Evolutionary conservation across 2,113 vertebrate species (phyloP), one percentile per base, ranked within the genome.

Genomic region (Gasterosteus aculeatus): DNA sequence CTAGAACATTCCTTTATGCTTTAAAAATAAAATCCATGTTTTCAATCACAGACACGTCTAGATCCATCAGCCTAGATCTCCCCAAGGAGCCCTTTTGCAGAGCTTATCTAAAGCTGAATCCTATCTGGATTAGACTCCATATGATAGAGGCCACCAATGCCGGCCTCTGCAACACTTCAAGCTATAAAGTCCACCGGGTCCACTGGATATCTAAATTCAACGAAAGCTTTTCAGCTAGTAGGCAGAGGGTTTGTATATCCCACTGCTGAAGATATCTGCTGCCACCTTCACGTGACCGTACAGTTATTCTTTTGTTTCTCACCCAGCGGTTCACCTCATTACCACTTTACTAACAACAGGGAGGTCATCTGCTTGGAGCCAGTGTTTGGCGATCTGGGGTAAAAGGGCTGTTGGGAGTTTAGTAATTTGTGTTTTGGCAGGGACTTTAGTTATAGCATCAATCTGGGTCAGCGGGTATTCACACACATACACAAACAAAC

Each of bases 381-480:
- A 7, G 64, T 61, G 75, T 70, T 35, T 46, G 44, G 39, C 54
- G 66, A 78, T 18, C 16, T 44, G 59, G 1, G 39, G 51, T 39
- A 1, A 35, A 35, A 35, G 65, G 56, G 31, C 35, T 0, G 56
- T 38, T 12, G 33, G 41, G 22, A 29, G 31, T 57, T 81, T 26
- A 19, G 62, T 44, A 54, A 56, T 38, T 49, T 35, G 61, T 38
- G 29, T 46, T 61, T 47, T 19, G 56, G 51, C 49, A 14, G 33
- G 15, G 7, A 26, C 16, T 12, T 47, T 65, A 58, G 26, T 74
- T 57, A 58, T 4, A 10, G 29, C 62, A 63, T 53, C 0, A 9
- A 33, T 69, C 53, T 66, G 33, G 80, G 65, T 81, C 62, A 82
- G 41, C 42, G 9, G 15, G 7, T 65, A 31, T 26, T 10, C 38